Evolutionary conservation across 1,140 invertebrate species (phyloP).

Genomic region (Anagrus nilaparvatae): DNA sequence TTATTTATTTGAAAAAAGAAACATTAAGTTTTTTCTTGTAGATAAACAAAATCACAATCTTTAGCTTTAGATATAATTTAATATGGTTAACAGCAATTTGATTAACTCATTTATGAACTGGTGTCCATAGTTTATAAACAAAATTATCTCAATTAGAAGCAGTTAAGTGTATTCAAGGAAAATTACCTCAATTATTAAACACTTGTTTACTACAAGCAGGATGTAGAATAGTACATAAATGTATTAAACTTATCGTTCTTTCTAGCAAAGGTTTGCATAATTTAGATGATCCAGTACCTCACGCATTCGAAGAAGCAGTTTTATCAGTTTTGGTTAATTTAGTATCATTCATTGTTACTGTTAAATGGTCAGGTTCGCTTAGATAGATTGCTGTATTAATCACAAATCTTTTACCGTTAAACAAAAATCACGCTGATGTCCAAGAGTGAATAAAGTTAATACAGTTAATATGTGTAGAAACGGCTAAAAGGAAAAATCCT

Average conservation of each 20-base stretch:
- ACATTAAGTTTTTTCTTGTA: slow-evolving; percentile 20
- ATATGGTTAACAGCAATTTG: slow-evolving; percentile 68
- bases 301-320: slow-evolving; percentile 53
- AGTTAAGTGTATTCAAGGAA: slow-evolving; percentile 51
- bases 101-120: slow-evolving; percentile 52
- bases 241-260: slow-evolving; percentile 69
- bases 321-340: slow-evolving; percentile 47
- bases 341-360: slow-evolving; percentile 53
- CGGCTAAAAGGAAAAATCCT: slow-evolving; percentile 59
- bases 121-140: slow-evolving; percentile 37
- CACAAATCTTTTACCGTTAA: slow-evolving; percentile 55
- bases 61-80: slow-evolving; percentile 64
- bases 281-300: slow-evolving; percentile 39
- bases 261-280: slow-evolving; percentile 65
- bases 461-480: slow-evolving; percentile 55
- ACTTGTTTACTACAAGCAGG: slow-evolving; percentile 67
- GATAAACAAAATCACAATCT: slow-evolving; percentile 40
- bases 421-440: slow-evolving; percentile 42
- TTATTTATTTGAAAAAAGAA: too few relatives aligned
- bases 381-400: slow-evolving; percentile 73
- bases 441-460: slow-evolving; percentile 53
- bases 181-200: slow-evolving; percentile 50
- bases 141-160: slow-evolving; percentile 56
- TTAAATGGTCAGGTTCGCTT: slow-evolving; percentile 70
- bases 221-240: slow-evolving; percentile 76